Evolutionary conservation across 1,140 invertebrate species (phyloP), one percentile per base, ranked within the genome.

Genomic region (Penaeus vannamei): DNA sequence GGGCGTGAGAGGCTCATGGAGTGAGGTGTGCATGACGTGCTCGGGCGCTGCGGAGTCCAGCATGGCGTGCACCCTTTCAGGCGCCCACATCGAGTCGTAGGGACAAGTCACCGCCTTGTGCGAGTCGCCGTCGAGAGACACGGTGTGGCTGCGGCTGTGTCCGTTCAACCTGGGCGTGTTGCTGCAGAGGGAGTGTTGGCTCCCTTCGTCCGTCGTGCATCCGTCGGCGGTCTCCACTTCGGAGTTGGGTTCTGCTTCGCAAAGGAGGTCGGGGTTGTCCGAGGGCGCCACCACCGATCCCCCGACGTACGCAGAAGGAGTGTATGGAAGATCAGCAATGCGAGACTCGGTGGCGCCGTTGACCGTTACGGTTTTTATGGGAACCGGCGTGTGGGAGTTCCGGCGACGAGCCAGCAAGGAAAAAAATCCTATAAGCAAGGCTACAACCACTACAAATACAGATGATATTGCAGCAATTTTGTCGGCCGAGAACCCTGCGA

Each of bases 21-120:
- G 79, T 14, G 87, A 89, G 14, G 87, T 76, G 32, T 91, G 88
- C 89, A 91, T 91, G 0, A 91, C 91, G 80, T 91, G 82, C 42
- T 91, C 91, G 7, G 91, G 91, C 19, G 91, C 91, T 7, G 91
- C 91, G 7, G 88, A 90, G 66, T 91, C 91, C n/a, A 91, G 86
- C 69, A 91, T 69, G 36, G 91, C 91, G 23, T 87, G 86, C 23
- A 86, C 91, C 42, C 89, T 81, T n/a, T 87, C 88, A 12, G 91
- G 91, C 60, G 80, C 89, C 89, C 89, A 90, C 80, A 90, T 59
- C 17, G 80, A 64, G 32, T 83, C 85, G n/a, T 76, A 84, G 29
- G 81, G 81, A 85, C 87, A 89, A 32, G 17, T 76, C 5, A 72
- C 59, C 12, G 79, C 62, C 60, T 82, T 87, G 46, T 87, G 72